Conservation (phyloP, 2,888 invertebrate species). For the Eremobia ochroleuca region DNA sequence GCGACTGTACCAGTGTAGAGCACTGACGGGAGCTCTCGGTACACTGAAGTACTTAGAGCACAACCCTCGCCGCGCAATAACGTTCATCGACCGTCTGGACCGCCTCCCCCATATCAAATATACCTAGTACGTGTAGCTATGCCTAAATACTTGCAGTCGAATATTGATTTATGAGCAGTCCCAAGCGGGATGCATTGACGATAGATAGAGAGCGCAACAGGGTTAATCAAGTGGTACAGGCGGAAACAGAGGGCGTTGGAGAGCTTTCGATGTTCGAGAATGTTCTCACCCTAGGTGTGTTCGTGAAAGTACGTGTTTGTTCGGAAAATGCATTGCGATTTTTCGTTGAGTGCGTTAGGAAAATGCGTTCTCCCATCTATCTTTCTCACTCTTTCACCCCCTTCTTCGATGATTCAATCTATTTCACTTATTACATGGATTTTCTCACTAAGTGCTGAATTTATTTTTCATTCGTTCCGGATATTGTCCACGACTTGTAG, state of each 20-base stretch:
- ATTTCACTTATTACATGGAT: neutral
- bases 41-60: constrained; percentile 27
- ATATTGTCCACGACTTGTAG: constrained; percentile 3
- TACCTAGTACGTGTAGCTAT: constrained; percentile 22
- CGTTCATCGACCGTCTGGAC: constrained; percentile 30
- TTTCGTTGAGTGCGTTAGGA: neutral
- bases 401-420: neutral
- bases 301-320: neutral
- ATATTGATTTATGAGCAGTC: constrained; percentile 53
- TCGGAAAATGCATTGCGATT: constrained; percentile 21
- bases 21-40: constrained; percentile 26
- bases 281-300: neutral
- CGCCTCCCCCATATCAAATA: constrained; percentile 1
- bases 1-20: constrained; percentile 29
- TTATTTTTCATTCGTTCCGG: neutral
- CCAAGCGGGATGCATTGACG: constrained; percentile 25
- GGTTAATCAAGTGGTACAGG: neutral
- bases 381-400: neutral
- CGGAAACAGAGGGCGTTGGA: neutral
- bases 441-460: neutral
- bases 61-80: neutral
- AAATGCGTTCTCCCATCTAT: neutral
- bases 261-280: constrained; percentile 14
- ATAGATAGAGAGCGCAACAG: constrained; percentile 41
- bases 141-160: constrained; percentile 29